These are phyloP conservation scores for Cololabis saira DNA, from an alignment of 2,113 vertebrate species.

Conservation along the genomic window DNA sequence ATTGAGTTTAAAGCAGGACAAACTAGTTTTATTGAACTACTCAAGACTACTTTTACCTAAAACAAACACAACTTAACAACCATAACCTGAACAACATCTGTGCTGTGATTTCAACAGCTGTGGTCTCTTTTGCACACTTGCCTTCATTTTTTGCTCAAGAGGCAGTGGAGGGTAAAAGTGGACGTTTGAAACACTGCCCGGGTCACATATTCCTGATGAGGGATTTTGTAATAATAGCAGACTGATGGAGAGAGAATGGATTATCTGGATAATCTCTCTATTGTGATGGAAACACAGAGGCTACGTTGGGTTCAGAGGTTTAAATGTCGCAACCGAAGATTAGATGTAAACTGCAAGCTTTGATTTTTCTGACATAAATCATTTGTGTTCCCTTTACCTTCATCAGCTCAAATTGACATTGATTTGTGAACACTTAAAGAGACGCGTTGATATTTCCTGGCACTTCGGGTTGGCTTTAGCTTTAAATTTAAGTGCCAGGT, in stretches of 20 bases:
- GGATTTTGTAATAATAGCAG: slow-evolving; percentile 35
- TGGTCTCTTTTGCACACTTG: neutral
- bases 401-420: too few relatives aligned
- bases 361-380: too few relatives aligned
- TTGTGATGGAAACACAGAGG: neutral
- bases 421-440: too few relatives aligned
- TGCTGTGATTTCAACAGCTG: fast-evolving
- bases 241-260: neutral
- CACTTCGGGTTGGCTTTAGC: too few relatives aligned
- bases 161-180: slow-evolving; percentile 7
- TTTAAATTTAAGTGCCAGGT: too few relatives aligned
- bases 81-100: too few relatives aligned
- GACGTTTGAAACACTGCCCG: slow-evolving; percentile 16
- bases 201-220: slow-evolving; percentile 26
- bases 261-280: slow-evolving; percentile 12
- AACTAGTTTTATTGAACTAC: too few relatives aligned
- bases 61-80: too few relatives aligned
- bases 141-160: slow-evolving; percentile 1
- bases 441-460: too few relatives aligned
- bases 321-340: slow-evolving; percentile 4
- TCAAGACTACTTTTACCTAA: too few relatives aligned
- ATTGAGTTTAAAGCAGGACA: too few relatives aligned
- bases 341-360: neutral
- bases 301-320: neutral
- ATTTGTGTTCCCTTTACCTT: too few relatives aligned